Base-by-base conservation (phyloP, 2,888 invertebrate genomes). In the Crioceris asparagi region DNA sequence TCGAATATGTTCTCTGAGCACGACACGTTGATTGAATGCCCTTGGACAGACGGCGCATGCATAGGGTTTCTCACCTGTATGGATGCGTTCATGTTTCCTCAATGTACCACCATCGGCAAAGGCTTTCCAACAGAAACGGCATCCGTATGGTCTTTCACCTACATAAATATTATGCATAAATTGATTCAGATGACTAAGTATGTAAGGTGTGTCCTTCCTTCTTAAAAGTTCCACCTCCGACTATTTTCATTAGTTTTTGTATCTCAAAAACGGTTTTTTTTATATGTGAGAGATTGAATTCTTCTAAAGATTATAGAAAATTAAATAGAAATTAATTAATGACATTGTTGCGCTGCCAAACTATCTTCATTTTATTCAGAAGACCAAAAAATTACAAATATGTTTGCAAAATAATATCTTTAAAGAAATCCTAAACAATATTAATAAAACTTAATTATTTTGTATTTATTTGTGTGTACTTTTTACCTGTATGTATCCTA, bases 51-150 rank as follows among this genome's bases (percentile, higher is more conserved):
- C 85, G 0, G 86, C 83, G 57, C 87, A 87, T 6, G 83, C 86
- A 56, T 87, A 87, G 0, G 87, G 87, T 56, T 87, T 87, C 43
- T 57, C 57, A 2, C 57, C 84, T 0, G 87, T 87, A 52, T 87
- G 87, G 51, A 87, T 87, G 7, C 87, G 69, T 56, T 87, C 87
- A 57, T 87, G 87, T 56, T 87, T 87, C 19, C 87, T 67, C 29
- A 87, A 61, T 2, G 87, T 87, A 16, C 87, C 87, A 25, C 87
- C 87, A 59, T 87, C 87, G 0, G 87, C 87, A 59, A 87, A 87
- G 0, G 86, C 86, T 58, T 87, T 87, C 85, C 85, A 85, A 57
- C 87, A 87, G 62, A 80, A 87, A 7, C 83, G 73, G 56, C 87
- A 87, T 1, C 83, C 84, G 54, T 87, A 87, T 0, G 86, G 87